Evolutionary conservation across 2,888 invertebrate species (phyloP).

Genomic region (Linyphia triangularis): DNA sequence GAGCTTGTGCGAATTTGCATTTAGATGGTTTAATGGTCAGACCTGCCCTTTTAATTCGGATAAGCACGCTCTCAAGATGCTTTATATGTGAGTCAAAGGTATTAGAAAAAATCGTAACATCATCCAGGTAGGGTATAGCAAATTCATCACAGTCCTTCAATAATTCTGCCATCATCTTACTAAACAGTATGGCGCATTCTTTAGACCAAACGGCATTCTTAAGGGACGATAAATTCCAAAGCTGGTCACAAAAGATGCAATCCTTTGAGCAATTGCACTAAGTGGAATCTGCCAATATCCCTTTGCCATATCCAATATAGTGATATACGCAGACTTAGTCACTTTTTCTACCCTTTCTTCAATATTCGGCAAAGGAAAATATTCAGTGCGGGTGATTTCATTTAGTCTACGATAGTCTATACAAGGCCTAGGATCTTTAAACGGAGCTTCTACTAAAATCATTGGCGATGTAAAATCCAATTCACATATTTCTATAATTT

Average conservation of each 20-base stretch:
- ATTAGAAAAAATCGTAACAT: slow-evolving; percentile 34
- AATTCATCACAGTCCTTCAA: slow-evolving; percentile 30
- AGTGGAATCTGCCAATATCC: neutral
- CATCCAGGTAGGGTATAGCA: slow-evolving; percentile 37
- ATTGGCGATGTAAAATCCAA: slow-evolving; percentile 11
- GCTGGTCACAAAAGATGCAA: neutral
- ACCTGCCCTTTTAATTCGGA: neutral
- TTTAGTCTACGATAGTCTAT: neutral
- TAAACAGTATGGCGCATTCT: slow-evolving; percentile 1
- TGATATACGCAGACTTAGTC: neutral
- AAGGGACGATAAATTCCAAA: neutral
- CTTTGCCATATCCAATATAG: neutral
- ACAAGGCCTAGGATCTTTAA: neutral
- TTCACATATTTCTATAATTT: slow-evolving; percentile 11
- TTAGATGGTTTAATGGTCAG: slow-evolving; percentile 24
- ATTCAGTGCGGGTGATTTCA: neutral
- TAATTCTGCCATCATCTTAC: neutral
- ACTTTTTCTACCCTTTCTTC: neutral
- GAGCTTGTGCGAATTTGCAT: slow-evolving; percentile 18
- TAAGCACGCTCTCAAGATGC: neutral
- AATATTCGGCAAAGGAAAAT: neutral
- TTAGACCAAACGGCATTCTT: neutral
- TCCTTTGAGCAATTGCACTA: neutral
- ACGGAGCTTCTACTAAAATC: neutral
- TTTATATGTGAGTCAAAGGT: neutral